Percentiles rank a stretch among this genome's conserved stretches.
phyloP scores from a whole-genome alignment of 2,797 vertebrate genomes.

The Chrysocyon brachyurus region DNA sequence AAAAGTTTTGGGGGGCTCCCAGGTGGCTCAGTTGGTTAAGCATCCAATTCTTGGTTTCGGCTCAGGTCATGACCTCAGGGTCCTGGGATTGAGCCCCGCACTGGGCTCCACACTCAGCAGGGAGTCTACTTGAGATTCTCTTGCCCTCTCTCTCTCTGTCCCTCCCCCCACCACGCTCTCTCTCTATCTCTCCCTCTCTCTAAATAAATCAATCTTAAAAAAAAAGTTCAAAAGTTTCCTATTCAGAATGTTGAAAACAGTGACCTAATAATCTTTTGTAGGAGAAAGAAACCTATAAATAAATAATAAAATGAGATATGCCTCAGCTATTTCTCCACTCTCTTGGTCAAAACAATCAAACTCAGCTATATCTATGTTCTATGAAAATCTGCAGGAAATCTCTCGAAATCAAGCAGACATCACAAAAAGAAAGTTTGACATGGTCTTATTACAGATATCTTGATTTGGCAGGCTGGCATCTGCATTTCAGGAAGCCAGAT shows the following conservation, averaged over 20 bases:
- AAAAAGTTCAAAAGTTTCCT: neutral
- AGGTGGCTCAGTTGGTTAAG: no score
- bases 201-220: no score
- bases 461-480: neutral
- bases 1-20: neutral
- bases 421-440: neutral
- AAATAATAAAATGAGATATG: neutral
- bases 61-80: no score
- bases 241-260: slow-evolving; percentile 7
- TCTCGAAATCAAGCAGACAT: neutral
- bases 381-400: neutral
- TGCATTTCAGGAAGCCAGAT: neutral
- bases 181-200: neutral
- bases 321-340: neutral
- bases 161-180: no score
- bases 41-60: no score
- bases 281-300: slow-evolving; percentile 27
- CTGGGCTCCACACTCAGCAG: no score
- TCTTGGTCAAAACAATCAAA: neutral
- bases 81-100: no score
- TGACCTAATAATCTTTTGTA: neutral
- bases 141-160: no score
- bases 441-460: neutral
- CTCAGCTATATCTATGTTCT: neutral
- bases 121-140: no score